Conservation (phyloP, 2,797 vertebrate genomes). For the Synaphobranchus kaupii region DNA sequence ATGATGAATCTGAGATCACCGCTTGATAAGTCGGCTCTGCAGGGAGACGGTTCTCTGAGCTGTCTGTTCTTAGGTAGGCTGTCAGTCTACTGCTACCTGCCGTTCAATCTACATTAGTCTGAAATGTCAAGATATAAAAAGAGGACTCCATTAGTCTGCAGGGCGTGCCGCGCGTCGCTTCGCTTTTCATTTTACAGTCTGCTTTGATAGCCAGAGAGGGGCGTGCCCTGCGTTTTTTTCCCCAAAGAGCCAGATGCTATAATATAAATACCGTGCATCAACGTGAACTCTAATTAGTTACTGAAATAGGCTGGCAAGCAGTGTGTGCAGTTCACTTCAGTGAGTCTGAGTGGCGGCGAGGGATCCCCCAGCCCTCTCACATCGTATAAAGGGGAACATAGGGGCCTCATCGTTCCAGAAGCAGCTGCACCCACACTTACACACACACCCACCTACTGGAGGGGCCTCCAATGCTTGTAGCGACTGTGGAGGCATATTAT, state of each 20-base stretch:
- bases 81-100: neutral
- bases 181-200: neutral
- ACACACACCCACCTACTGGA: neutral
- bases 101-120: neutral
- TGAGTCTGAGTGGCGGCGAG: neutral
- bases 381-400: neutral
- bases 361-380: neutral
- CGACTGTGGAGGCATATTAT: too few species aligned
- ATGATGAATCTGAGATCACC: neutral
- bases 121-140: neutral
- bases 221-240: neutral
- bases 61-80: neutral
- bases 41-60: neutral
- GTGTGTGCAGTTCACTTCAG: neutral
- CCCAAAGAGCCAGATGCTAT: neutral
- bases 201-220: neutral
- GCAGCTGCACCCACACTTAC: neutral
- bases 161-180: neutral
- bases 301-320: conserved; percentile 6
- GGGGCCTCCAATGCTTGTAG: neutral
- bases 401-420: neutral
- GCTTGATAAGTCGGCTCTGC: neutral
- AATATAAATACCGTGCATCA: neutral
- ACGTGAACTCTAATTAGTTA: conserved; percentile 9
- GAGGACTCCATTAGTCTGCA: neutral